Evolutionary conservation across 2,113 vertebrate species (phyloP).

Genomic region (Phoxinus phoxinus): DNA sequence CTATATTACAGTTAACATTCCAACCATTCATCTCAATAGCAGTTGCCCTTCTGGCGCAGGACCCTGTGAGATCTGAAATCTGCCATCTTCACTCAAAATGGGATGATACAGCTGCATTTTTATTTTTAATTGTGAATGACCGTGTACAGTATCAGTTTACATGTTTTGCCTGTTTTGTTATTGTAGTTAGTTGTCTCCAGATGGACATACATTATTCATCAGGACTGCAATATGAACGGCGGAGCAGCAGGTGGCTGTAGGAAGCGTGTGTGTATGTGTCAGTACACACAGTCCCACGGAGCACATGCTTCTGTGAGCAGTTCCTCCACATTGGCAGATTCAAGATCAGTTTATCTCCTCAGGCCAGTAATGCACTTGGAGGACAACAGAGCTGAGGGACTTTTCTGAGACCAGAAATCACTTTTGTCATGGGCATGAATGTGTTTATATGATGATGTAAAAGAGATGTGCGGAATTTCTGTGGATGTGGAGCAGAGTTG

Average conservation of each 20-base stretch:
- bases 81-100: background rate
- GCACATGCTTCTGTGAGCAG: slow-evolving; percentile 21
- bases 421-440: background rate
- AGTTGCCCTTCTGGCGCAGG: background rate
- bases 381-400: background rate
- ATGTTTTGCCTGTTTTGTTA: slow-evolving; percentile 45
- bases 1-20: background rate
- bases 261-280: slow-evolving; percentile 27
- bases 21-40: background rate
- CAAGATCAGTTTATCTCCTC: slow-evolving; percentile 19
- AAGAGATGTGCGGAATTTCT: background rate
- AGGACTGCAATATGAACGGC: slow-evolving; percentile 50
- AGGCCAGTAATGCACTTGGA: background rate
- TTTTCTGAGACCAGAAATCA: background rate
- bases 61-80: background rate
- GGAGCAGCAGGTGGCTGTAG: slow-evolving; percentile 66
- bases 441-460: background rate
- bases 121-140: slow-evolving; percentile 10
- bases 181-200: slow-evolving; percentile 49
- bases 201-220: slow-evolving; percentile 63
- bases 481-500: background rate
- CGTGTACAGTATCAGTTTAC: slow-evolving; percentile 32
- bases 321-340: slow-evolving; percentile 29
- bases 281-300: slow-evolving; percentile 28
- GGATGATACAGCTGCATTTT: background rate